phyloP scores from a whole-genome alignment of 2,888 invertebrate genomes.

The Archaeoteleia sp. region DNA sequence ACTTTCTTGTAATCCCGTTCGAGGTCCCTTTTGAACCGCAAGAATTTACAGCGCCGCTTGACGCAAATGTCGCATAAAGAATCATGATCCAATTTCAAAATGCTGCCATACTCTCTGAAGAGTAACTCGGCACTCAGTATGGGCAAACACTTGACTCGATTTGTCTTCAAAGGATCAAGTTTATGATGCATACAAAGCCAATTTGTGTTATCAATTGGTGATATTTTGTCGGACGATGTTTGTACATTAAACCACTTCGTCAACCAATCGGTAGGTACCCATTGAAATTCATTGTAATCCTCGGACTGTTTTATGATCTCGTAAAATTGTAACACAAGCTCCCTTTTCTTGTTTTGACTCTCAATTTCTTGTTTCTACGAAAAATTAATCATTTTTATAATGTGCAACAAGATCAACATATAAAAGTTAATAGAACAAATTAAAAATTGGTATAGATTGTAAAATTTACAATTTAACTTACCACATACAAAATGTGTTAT shows the following conservation, averaged over 20 bases:
- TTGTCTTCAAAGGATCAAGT: conserved; percentile 75
- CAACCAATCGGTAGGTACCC: conserved; percentile 77
- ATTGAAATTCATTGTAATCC: conserved; percentile 71
- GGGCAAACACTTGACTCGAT: conserved; percentile 75
- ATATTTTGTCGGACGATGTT: conserved; percentile 62
- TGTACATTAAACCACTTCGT: conserved; percentile 75
- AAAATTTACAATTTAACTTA: no score
- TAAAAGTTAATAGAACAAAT: no score
- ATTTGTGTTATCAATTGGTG: conserved; percentile 74
- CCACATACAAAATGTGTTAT: no score
- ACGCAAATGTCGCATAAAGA: conserved; percentile 75
- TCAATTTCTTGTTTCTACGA: conserved; percentile 70
- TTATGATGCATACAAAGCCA: conserved; percentile 75
- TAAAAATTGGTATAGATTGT: no score
- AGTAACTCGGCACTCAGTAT: conserved; percentile 71
- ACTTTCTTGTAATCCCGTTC: conserved; percentile 76
- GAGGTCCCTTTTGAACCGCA: conserved; percentile 75
- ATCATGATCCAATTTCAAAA: conserved; percentile 72
- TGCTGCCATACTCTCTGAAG: conserved; percentile 75
- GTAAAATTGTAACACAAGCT: conserved; percentile 69
- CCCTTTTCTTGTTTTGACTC: conserved; percentile 69
- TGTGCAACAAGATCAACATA: no score
- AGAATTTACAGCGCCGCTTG: conserved; percentile 73
- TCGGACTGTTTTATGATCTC: conserved; percentile 60
- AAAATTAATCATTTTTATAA: no score